Conservation (phyloP, 1,140 invertebrate species). For the Periplaneta americana region DNA sequence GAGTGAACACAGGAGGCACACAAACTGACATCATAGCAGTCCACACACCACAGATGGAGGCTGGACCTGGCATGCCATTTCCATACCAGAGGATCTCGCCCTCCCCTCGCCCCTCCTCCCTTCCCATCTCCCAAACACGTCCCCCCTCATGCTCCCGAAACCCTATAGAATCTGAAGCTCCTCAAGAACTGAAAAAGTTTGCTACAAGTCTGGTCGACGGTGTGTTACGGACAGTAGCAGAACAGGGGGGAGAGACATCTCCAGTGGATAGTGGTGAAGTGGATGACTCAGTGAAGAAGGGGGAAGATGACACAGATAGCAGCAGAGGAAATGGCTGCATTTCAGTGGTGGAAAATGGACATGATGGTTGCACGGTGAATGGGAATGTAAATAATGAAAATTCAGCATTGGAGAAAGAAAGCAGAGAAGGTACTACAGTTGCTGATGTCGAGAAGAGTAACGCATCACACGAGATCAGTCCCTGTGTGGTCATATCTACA, state of each 20-base stretch:
- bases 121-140: slow-evolving; percentile 1
- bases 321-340: not conserved
- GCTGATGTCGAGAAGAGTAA: not conserved
- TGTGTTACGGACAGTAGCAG: slow-evolving; percentile 8
- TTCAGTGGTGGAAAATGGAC: not conserved
- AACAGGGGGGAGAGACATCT: not conserved
- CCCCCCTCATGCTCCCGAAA: not conserved
- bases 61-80: slow-evolving; percentile 4
- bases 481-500: not conserved
- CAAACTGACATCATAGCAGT: slow-evolving; percentile 75
- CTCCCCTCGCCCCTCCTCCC: slow-evolving; percentile 8
- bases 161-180: not conserved
- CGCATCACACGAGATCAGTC: not conserved
- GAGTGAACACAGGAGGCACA: slow-evolving; percentile 35
- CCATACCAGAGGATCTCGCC: not conserved
- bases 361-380: not conserved
- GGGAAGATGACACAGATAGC: not conserved
- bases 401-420: not conserved
- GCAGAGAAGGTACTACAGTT: not conserved
- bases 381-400: not conserved
- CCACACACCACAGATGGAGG: slow-evolving; percentile 52
- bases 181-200: slow-evolving; percentile 11
- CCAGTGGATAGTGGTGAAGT: not conserved
- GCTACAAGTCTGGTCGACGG: slow-evolving; percentile 15
- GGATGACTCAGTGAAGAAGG: not conserved